Base-by-base conservation (phyloP, 2,113 vertebrate genomes). In the Choloepus hoffmanni region DNA sequence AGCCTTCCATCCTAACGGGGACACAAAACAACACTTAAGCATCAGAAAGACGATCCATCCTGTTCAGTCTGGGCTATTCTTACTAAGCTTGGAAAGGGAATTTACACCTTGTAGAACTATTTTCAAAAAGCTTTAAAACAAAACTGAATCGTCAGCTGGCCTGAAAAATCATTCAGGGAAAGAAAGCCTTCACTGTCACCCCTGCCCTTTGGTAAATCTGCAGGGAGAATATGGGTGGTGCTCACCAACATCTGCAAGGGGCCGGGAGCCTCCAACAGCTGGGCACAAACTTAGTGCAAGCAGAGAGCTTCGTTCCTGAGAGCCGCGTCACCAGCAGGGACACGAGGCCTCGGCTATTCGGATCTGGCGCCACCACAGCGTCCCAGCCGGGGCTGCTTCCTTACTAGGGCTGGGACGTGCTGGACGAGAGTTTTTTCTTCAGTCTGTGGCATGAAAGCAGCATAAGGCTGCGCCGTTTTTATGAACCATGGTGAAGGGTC, bases 311-410 rank as follows among this genome's bases (percentile, higher is more conserved):
- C 1, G 0, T 15, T 58, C 36, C 33, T 1, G 9, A 50, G 58
- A 45, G 11, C 23, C 0, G 0, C 10, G 53, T 30, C 15, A 4
- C 2, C 62, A 0, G 1, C 9, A 26, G 23, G 48, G 28, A 68
- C 65, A 0, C 0, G 13, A 4, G 1, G 12, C 40, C 72, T 23
- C 16, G 2, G 8, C 1, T 0, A 10, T 50, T 70, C 1, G 1
- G 30, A 26, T 72, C 85, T 6, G 30, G 72, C 9, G 23, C 45
- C 19, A 7, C 58, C 3, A 0, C 58, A 26, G 45, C 65, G 1
- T 13, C 28, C 65, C 24, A 24, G 70, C 58, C 14, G 1, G 23
- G 70, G 60, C 87, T 26, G 77, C 78, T 48, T 58, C 77, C 63
- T 62, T 18, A 14, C 85, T 40, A 55, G 18, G 16, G 45, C 13